Percentiles rank a stretch among this genome's conserved stretches.
Conservation (phyloP, 2,113 vertebrate genomes). For the Psilopsiagon aymara region DNA sequence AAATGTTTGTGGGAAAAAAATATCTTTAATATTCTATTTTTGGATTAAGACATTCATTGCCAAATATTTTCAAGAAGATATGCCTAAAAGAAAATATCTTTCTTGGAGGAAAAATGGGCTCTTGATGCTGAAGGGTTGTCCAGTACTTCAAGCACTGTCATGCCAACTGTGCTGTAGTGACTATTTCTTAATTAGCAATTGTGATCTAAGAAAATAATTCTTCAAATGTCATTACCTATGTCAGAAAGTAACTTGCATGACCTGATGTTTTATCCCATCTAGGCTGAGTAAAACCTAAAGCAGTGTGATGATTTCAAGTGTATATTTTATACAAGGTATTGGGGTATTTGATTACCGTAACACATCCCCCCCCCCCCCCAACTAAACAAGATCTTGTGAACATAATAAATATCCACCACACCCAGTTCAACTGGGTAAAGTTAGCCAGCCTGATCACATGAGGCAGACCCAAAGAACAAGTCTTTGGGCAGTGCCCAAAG, state of each 20-base stretch:
- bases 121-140: background rate
- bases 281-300: background rate
- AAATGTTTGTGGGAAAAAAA: background rate
- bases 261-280: background rate
- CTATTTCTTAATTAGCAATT: conserved; percentile 23
- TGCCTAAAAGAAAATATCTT: background rate
- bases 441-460: background rate
- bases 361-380: background rate
- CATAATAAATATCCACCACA: background rate
- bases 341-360: background rate
- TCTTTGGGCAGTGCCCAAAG: conserved; percentile 50
- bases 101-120: background rate
- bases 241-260: conserved; percentile 19
- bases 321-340: background rate
- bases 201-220: conserved; percentile 18
- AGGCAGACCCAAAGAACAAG: background rate
- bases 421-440: background rate
- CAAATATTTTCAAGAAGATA: background rate
- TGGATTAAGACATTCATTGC: background rate
- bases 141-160: background rate
- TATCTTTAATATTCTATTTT: background rate
- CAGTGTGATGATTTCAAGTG: background rate
- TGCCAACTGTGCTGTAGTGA: background rate
- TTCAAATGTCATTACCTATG: background rate
- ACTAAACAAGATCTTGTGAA: background rate